Evolutionary conservation across 2,797 vertebrate species (phyloP).

Genomic region (Fratercula arctica): DNA sequence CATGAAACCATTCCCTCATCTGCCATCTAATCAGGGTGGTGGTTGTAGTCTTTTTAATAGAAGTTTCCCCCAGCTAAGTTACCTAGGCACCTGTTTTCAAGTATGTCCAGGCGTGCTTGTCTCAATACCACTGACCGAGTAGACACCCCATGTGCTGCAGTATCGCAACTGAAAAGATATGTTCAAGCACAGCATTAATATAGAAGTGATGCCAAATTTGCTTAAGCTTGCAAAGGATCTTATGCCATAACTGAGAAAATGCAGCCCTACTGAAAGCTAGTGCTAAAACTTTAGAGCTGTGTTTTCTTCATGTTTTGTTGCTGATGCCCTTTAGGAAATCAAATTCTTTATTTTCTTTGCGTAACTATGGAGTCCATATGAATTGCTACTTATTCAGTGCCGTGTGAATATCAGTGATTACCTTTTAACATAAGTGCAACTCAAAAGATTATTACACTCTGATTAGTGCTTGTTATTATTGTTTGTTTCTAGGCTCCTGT

Average conservation of each 20-base stretch:
- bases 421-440: constrained; percentile 55
- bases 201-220: background rate
- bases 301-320: constrained; percentile 5
- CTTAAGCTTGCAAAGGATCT: background rate
- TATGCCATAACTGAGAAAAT: background rate
- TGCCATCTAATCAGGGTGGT: background rate
- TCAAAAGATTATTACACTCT: constrained; percentile 61
- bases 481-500: constrained; percentile 58
- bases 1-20: background rate
- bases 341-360: constrained; percentile 10
- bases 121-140: background rate
- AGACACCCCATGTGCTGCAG: background rate
- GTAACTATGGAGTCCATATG: constrained; percentile 26
- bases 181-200: background rate
- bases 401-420: constrained; percentile 43
- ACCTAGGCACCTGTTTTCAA: background rate
- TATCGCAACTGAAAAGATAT: background rate
- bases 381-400: constrained; percentile 54
- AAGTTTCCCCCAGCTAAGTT: background rate
- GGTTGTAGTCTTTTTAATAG: background rate
- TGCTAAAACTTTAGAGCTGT: background rate
- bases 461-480: constrained; percentile 66
- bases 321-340: constrained; percentile 8
- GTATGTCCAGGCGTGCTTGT: background rate
- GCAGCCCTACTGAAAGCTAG: background rate